phyloP scores from a whole-genome alignment of 2,888 invertebrate species.

The Alcis repandata region DNA sequence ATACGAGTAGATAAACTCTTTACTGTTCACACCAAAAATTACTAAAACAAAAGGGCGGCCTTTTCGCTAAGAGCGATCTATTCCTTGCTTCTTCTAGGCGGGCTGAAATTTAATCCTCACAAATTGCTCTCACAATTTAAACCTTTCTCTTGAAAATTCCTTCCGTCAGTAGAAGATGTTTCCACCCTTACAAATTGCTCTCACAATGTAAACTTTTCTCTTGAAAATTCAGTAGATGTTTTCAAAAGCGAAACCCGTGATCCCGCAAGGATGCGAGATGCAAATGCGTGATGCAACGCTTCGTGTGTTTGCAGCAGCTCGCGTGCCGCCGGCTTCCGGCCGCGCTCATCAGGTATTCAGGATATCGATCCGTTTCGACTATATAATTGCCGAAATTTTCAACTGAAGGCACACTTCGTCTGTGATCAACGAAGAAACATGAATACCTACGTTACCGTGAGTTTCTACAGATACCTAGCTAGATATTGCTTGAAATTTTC shows the following conservation, averaged over 20 bases:
- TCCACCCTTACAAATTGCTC: no score
- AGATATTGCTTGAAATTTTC: no score
- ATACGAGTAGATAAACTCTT: no score
- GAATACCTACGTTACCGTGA: slow-evolving; percentile 78
- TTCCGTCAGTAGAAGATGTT: no score
- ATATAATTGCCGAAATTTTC: slow-evolving; percentile 41
- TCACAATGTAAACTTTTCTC: no score
- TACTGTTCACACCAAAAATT: no score
- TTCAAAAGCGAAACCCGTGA: slow-evolving; percentile 11
- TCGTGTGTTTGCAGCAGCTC: slow-evolving; percentile 33
- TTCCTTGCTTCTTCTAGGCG: no score
- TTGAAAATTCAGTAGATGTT: neutral
- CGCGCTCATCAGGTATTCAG: slow-evolving; percentile 40
- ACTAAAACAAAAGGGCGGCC: no score
- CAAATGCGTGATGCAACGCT: slow-evolving; percentile 44
- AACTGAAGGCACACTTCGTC: slow-evolving; percentile 68
- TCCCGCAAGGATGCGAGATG: slow-evolving; percentile 39
- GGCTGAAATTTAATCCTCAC: no score
- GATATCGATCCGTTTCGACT: slow-evolving; percentile 29
- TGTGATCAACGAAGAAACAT: slow-evolving; percentile 65
- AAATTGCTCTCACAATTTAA: no score
- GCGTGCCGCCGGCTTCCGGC: slow-evolving; percentile 37
- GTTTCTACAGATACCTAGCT: slow-evolving; percentile 47
- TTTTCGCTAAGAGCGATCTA: no score
- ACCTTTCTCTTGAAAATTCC: no score